Conservation (phyloP, 2,797 vertebrate species). For the Myotis planiceps region DNA sequence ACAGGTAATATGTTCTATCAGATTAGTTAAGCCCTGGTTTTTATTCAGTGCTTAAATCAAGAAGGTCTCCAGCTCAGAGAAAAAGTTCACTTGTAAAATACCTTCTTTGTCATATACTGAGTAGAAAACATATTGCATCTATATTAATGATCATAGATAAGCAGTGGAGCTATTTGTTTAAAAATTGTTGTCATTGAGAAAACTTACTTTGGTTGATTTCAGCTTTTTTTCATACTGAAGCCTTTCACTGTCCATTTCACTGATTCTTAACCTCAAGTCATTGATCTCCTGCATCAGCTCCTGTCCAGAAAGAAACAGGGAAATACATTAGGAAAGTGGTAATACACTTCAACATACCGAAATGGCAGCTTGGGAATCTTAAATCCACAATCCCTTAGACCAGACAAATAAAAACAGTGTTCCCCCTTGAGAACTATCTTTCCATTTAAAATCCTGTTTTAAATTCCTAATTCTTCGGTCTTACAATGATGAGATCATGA, state of each 20-base stretch:
- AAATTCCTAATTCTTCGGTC: neutral
- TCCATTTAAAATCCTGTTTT: neutral
- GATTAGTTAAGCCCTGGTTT: conserved; percentile 13
- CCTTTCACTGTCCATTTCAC: conserved; percentile 95
- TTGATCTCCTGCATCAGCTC: conserved; percentile 95
- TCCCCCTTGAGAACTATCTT: neutral
- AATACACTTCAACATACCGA: neutral
- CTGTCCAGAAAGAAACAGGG: conserved; percentile 81
- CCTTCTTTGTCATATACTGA: neutral
- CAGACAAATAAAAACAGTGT: neutral
- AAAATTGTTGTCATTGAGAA: neutral
- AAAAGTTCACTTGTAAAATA: neutral
- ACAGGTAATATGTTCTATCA: neutral
- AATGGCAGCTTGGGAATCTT: neutral
- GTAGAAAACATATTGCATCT: neutral
- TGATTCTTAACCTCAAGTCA: conserved; percentile 93
- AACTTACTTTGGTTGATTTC: conserved; percentile 96
- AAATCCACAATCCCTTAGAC: neutral
- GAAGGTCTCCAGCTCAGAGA: neutral
- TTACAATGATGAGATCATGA: neutral
- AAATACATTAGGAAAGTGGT: conserved; percentile 4
- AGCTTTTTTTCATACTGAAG: conserved; percentile 97
- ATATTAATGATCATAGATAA: neutral
- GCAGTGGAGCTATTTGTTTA: neutral
- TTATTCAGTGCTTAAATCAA: conserved; percentile 29